These are phyloP conservation scores for Aleiodes testaceus DNA, from an alignment of 2,888 invertebrate species.

Conservation along the genomic window DNA sequence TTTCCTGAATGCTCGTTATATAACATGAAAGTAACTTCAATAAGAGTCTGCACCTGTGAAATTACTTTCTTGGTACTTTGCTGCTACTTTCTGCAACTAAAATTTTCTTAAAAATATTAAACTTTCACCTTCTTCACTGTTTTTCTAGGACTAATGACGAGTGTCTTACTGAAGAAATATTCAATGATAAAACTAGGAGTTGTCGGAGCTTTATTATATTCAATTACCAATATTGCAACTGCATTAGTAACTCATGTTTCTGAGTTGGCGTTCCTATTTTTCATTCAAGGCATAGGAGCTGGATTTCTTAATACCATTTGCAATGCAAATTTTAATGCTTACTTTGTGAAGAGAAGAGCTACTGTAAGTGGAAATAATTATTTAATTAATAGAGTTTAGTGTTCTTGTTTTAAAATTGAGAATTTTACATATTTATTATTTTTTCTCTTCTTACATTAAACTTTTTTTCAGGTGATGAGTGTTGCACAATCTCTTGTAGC, in stretches of 20 bases:
- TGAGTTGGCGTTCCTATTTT: conserved; percentile 79
- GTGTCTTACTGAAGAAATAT: conserved; percentile 79
- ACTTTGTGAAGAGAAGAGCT: conserved; percentile 81
- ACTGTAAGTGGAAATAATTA: conserved; percentile 66
- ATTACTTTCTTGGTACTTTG: no score
- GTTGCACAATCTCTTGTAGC: conserved; percentile 83
- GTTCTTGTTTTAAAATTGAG: neutral
- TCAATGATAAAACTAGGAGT: conserved; percentile 81
- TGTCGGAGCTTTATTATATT: conserved; percentile 78
- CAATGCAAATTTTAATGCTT: conserved; percentile 83
- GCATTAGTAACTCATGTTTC: conserved; percentile 79
- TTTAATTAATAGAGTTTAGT: neutral
- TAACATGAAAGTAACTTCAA: no score
- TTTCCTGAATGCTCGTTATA: no score
- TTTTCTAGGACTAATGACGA: conserved; percentile 79
- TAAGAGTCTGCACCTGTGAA: no score
- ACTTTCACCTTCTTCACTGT: neutral
- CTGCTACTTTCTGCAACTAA: no score
- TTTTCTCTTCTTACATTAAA: neutral
- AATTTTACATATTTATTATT: neutral
- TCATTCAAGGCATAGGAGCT: conserved; percentile 79
- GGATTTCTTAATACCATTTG: conserved; percentile 83
- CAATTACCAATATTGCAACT: conserved; percentile 78
- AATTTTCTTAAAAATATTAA: neutral
- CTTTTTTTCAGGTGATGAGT: conserved; percentile 78